These are phyloP conservation scores for Drosophila testacea DNA, from an alignment of 2,888 invertebrate genomes.

Conservation along the genomic window DNA sequence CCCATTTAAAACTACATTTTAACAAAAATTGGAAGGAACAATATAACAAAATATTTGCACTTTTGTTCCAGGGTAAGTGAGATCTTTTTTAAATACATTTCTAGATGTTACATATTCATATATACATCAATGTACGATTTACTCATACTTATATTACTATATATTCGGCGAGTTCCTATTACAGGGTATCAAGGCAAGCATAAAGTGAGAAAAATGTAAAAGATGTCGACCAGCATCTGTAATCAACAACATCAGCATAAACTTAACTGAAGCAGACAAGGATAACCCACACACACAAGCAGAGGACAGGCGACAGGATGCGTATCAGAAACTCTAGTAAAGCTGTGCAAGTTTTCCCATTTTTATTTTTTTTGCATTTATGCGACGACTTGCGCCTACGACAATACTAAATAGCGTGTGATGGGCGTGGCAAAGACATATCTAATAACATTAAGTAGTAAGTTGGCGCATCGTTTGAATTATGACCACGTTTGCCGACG, in stretches of 20 bases:
- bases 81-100: too few species aligned
- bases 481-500: slow-evolving; percentile 70
- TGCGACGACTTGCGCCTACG: slow-evolving; percentile 19
- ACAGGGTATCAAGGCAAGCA: slow-evolving; percentile 17
- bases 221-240: slow-evolving; percentile 50
- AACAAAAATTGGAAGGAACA: too few species aligned
- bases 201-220: slow-evolving; percentile 13
- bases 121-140: not conserved
- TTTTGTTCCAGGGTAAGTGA: too few species aligned
- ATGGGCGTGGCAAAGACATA: slow-evolving; percentile 62
- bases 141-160: not conserved
- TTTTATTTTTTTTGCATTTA: slow-evolving; percentile 5
- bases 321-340: slow-evolving; percentile 20
- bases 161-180: not conserved
- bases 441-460: slow-evolving; percentile 79
- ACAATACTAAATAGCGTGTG: slow-evolving; percentile 23
- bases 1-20: too few species aligned
- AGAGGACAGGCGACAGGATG: slow-evolving; percentile 17
- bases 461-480: slow-evolving; percentile 75
- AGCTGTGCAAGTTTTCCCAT: slow-evolving; percentile 40
- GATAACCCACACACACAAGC: slow-evolving; percentile 16
- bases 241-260: slow-evolving; percentile 73
- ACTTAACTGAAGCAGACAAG: slow-evolving; percentile 50
- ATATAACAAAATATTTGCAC: too few species aligned
- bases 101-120: not conserved